Evolutionary conservation across 2,113 vertebrate genomes (phyloP), one percentile per base, ranked within the genome.

Genomic region (Halcyon malimbica): DNA sequence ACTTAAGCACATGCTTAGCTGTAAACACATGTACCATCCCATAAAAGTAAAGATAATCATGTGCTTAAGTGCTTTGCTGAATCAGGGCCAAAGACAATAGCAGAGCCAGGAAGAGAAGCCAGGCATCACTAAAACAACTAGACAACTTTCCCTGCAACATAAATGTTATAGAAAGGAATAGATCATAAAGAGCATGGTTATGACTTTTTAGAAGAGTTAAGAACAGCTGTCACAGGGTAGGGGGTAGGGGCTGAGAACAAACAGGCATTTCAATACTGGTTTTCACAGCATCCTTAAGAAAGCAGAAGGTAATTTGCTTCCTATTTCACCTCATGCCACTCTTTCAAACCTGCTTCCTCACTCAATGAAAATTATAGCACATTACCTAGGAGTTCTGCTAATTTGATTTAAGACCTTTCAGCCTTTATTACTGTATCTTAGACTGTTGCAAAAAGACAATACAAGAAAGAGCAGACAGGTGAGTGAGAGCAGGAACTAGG

Each of bases 11-110:
- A 95, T 90, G 96, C 96, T 96, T 96, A 97, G 93, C 96, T 97
- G 94, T 97, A 96, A 97, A 96, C 93, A 97, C 94, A 97, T 95
- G 96, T 95, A 96, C 95, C 93, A 95, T 96, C 96, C 96, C 94
- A 97, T 97, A 95, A 96, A 96, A 97, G 92, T 93, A 94, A 96
- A 97, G 96, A 95, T 96, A 97, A 97, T 95, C 96, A 78, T 95
- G 96, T 96, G 93, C 94, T 96, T 96, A 96, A 96, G 94, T 96
- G 96, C 95, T 97, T 53, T 96, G 93, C 96, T 97, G 96, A 97
- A 97, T 97, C 95, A 93, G 91, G 96, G 96, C 96, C 96, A 97
- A 97, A 97, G 93, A 97, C 95, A 97, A 97, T 94, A 97, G 93
- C 81, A 89, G 89, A 97, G 95, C 67, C 93, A 94, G 89, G 95